These are phyloP conservation scores for Polyommatus icarus DNA, from an alignment of 2,888 invertebrate genomes.

Conservation along the genomic window DNA sequence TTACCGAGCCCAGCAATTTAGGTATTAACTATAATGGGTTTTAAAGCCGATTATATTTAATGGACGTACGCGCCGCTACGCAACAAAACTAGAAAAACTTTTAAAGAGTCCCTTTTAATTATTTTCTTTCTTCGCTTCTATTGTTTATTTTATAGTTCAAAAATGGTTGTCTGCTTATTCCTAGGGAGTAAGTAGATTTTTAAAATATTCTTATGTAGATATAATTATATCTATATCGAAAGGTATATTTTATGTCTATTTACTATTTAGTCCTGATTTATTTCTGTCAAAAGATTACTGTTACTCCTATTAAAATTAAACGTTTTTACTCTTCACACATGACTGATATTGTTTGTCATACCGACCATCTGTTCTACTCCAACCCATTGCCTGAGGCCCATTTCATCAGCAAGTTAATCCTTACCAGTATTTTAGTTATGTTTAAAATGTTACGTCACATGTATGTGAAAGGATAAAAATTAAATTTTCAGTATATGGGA, in stretches of 20 bases:
- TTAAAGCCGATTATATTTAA: constrained; percentile 29
- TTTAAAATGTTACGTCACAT: constrained; percentile 1
- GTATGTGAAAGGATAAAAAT: constrained; percentile 12
- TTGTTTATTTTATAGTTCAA: background rate
- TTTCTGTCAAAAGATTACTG: background rate
- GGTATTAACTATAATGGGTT: constrained; percentile 30
- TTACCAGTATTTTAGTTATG: background rate
- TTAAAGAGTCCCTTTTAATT: background rate
- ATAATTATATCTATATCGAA: too few species aligned
- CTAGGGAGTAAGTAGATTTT: too few species aligned
- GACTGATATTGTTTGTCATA: background rate
- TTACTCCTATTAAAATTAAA: background rate
- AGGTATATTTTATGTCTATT: too few species aligned
- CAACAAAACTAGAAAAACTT: constrained; percentile 8
- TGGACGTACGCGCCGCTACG: background rate
- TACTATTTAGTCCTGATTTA: background rate
- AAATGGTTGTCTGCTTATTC: background rate
- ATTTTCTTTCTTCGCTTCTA: background rate
- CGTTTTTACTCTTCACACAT: background rate
- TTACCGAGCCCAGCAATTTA: constrained; percentile 26
- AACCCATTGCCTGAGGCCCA: constrained; percentile 2
- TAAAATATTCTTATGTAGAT: too few species aligned
- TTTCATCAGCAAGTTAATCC: background rate
- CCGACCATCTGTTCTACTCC: constrained; percentile 7
- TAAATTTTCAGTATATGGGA: background rate